Base-by-base conservation (phyloP, 2,113 vertebrate genomes). In the Chroicocephalus ridibundus region DNA sequence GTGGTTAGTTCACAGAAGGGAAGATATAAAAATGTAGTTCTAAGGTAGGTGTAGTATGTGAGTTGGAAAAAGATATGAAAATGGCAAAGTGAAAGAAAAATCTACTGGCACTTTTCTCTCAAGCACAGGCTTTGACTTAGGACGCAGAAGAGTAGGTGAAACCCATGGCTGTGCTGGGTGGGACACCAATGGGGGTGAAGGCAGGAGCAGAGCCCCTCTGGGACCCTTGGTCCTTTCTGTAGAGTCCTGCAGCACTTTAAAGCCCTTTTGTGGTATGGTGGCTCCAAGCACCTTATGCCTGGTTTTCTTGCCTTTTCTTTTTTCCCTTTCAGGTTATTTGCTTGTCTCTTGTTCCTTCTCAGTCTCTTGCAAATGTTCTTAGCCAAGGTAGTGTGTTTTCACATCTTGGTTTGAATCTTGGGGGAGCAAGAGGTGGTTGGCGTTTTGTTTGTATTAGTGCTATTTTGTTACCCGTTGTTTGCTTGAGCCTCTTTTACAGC, bases 401-500 rank as follows among this genome's bases (percentile, higher is more conserved):
- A 26, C 61, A 54, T 75, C 49, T 57, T 49, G 26, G 25, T 83
- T 75, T 94, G 83, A 81, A 58, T 81, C 34, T 86, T 22, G 3
- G 60, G 0, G 0, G 58, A 75, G 55, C 36, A 88, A 91, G 71
- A 81, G 65, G 47, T 81, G 32, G 64, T 70, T 93, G 92, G 71
- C 7, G 3, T 90, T 92, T 90, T 88, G 86, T 94, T 96, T 92
- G 71, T 91, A 86, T 18, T 34, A 32, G 34, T 60, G 38, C 26
- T 95, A 20, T 85, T 95, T 93, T 93, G 65, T 76, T 95, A 89
- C 57, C 17, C 17, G 54, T 60, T 82, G 62, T 82, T 68, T 78
- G 18, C 44, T 61, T 82, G 80, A 78, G 36, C 38, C 25, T 81
- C n/a, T 94, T 95, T 94, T 93, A 84, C 61, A 94, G 49, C 49